Conservation (phyloP, 2,113 vertebrate species). For the Paratilapia polleni region DNA sequence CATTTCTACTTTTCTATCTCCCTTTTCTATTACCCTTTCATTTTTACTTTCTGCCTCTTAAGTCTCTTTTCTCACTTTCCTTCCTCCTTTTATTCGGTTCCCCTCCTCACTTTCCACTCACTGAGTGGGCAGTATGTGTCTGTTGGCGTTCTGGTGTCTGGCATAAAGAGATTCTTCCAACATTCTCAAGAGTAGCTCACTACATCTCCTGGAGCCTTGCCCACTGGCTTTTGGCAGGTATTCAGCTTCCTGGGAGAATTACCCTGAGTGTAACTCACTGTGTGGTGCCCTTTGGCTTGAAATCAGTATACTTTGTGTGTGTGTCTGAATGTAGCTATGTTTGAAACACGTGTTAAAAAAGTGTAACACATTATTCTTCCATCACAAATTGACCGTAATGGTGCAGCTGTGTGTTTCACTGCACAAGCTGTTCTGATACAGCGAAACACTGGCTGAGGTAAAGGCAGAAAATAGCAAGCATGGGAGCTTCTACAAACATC, state of each 20-base stretch:
- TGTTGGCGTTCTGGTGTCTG: conserved; percentile 23
- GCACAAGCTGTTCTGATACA: background rate
- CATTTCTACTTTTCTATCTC: background rate
- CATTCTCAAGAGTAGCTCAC: conserved; percentile 35
- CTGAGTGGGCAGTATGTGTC: conserved; percentile 46
- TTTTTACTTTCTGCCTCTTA: conserved; percentile 20
- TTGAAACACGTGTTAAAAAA: conserved; percentile 2
- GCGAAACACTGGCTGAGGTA: background rate
- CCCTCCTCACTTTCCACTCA: conserved; percentile 5
- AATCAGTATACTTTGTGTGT: background rate
- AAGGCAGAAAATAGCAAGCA: background rate
- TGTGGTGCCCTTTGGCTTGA: conserved; percentile 21
- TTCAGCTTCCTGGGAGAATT: conserved; percentile 41
- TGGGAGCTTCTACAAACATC: background rate
- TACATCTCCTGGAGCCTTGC: conserved; percentile 50
- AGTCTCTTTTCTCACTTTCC: background rate
- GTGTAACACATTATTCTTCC: background rate
- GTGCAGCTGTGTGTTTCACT: background rate
- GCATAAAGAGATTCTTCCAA: conserved; percentile 42
- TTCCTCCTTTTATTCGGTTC: conserved; percentile 24
- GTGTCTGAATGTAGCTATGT: conserved; percentile 2
- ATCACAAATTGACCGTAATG: background rate
- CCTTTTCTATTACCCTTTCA: background rate
- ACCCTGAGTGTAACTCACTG: conserved; percentile 22
- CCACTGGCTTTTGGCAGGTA: conserved; percentile 56